These are phyloP conservation scores for Eupristina koningsbergeri DNA, from an alignment of 1,140 invertebrate genomes.

Conservation along the genomic window DNA sequence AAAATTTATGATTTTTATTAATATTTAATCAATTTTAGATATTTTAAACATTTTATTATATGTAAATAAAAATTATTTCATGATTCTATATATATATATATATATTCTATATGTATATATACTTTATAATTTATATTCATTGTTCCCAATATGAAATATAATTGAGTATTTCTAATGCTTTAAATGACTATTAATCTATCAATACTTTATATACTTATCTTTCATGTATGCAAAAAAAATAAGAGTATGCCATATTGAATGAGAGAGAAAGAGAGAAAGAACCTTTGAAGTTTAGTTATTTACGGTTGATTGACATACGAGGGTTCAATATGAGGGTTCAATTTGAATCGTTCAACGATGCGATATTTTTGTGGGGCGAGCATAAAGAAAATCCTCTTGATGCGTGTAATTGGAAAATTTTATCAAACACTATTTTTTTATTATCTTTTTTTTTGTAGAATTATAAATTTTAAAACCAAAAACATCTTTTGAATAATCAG, in stretches of 20 bases:
- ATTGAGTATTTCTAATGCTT: no score
- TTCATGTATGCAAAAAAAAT: background rate
- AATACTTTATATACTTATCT: background rate
- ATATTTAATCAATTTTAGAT: no score
- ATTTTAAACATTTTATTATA: no score
- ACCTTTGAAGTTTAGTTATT: conserved; percentile 11
- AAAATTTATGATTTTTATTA: no score
- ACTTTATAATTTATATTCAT: no score
- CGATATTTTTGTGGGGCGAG: background rate
- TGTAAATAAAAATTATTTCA: no score
- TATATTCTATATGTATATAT: no score
- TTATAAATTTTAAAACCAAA: no score
- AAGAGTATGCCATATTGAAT: background rate
- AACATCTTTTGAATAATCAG: no score
- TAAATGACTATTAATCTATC: no score
- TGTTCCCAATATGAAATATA: no score
- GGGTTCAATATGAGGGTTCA: background rate
- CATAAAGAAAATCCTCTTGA: conserved; percentile 2
- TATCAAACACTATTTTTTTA: background rate
- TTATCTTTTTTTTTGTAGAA: background rate
- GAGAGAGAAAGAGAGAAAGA: background rate
- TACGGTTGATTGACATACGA: conserved; percentile 7
- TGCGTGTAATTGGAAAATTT: conserved; percentile 12
- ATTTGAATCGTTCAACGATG: background rate
- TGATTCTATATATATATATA: no score